A percentile compares a stretch with the other conserved stretches of the same genome.
Conservation (phyloP, 2,113 vertebrate species). For the Sinocyclocheilus maitianheensis region DNA sequence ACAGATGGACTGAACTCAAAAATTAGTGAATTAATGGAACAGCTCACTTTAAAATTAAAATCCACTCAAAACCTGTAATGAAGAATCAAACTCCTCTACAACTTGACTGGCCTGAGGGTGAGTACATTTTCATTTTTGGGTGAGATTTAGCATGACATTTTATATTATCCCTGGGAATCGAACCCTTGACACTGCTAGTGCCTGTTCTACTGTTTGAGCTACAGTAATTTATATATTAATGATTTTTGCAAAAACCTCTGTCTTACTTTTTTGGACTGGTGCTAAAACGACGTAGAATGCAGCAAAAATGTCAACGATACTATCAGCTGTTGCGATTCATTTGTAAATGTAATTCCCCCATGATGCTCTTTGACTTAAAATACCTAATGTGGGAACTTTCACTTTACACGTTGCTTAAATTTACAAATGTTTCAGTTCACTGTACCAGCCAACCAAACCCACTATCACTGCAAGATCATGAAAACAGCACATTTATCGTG, state of each 20-base stretch:
- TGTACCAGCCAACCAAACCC: slow-evolving; percentile 72
- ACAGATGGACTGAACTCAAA: background rate
- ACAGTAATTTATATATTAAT: background rate
- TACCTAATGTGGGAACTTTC: background rate
- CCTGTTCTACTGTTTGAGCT: background rate
- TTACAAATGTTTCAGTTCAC: slow-evolving; percentile 68
- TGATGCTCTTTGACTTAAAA: background rate
- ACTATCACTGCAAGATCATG: slow-evolving; percentile 80
- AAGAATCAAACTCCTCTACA: background rate
- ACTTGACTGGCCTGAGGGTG: background rate
- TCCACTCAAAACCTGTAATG: background rate
- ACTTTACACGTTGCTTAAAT: background rate
- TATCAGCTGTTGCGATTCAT: background rate
- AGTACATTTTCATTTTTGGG: background rate
- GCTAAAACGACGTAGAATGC: background rate
- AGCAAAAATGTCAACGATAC: background rate
- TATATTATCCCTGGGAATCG: too few relatives aligned
- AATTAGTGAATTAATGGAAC: too few relatives aligned
- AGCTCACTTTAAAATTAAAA: too few relatives aligned
- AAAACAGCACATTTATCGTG: slow-evolving; percentile 82
- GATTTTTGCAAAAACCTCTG: background rate
- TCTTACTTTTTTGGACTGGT: background rate
- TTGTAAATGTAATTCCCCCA: background rate
- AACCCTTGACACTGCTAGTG: background rate
- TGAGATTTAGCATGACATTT: background rate